phyloP scores from a whole-genome alignment of 2,888 invertebrate genomes.

The Perizoma flavofasciatum region DNA sequence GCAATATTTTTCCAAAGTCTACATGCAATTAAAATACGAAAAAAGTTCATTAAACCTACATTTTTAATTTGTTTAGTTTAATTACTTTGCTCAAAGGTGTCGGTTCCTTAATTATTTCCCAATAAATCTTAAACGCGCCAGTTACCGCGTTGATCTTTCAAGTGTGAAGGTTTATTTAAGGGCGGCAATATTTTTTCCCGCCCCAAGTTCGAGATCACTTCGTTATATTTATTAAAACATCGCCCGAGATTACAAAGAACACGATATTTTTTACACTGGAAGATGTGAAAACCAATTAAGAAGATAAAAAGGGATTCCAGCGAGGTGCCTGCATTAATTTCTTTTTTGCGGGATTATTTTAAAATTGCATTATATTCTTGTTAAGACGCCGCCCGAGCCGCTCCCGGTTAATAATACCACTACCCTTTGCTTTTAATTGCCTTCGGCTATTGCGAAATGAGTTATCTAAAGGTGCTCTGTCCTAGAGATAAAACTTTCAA shows the following conservation, averaged over 20 bases:
- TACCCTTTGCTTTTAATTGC: constrained; percentile 83
- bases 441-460: constrained; percentile 81
- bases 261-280: constrained; percentile 83
- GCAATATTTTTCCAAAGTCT: no score
- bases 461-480: constrained; percentile 77
- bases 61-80: constrained; percentile 58
- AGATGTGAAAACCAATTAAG: constrained; percentile 85
- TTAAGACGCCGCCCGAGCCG: constrained; percentile 71
- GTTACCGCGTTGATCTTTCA: constrained; percentile 75
- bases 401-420: constrained; percentile 80
- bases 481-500: constrained; percentile 72
- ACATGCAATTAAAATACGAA: constrained; percentile 5
- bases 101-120: constrained; percentile 74
- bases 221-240: constrained; percentile 84
- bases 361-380: constrained; percentile 84
- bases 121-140: constrained; percentile 75
- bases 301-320: constrained; percentile 83
- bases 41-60: constrained; percentile 17
- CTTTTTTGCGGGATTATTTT: constrained; percentile 84
- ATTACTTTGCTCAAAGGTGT: constrained; percentile 66
- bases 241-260: constrained; percentile 83
- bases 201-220: constrained; percentile 71
- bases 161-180: constrained; percentile 82
- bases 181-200: constrained; percentile 77
- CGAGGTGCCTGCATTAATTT: constrained; percentile 84